phyloP scores from a whole-genome alignment of 2,113 vertebrate species.

The Choloepus hoffmanni region DNA sequence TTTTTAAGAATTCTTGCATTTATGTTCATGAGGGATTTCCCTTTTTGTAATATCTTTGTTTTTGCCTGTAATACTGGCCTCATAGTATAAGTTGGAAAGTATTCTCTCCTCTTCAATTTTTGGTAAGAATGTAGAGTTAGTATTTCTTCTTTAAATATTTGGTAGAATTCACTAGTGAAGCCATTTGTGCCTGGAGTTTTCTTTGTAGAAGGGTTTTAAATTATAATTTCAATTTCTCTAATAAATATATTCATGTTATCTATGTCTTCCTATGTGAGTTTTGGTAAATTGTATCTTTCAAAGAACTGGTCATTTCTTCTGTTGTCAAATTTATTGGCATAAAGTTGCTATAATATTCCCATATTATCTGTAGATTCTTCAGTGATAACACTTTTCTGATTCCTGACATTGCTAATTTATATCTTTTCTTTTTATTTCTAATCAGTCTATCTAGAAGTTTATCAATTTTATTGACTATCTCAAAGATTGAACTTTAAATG shows the following conservation, averaged over 20 bases:
- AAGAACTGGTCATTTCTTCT: background rate
- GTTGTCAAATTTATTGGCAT: background rate
- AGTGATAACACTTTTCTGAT: background rate
- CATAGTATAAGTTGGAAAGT: background rate
- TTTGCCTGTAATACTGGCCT: background rate
- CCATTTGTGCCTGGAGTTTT: background rate
- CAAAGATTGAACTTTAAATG: background rate
- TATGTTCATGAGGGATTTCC: background rate
- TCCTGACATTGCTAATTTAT: background rate
- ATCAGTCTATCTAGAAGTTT: background rate
- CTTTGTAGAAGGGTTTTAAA: constrained; percentile 26
- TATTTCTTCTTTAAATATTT: constrained; percentile 39
- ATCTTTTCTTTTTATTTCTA: background rate
- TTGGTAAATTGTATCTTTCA: constrained; percentile 21
- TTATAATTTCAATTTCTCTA: constrained; percentile 10
- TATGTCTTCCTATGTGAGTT: background rate
- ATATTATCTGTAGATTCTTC: background rate
- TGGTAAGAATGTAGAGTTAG: background rate
- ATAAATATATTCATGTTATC: background rate
- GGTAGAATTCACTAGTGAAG: background rate
- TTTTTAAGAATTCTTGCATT: background rate
- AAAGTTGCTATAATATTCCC: background rate
- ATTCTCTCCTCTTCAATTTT: background rate
- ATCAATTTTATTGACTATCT: background rate
- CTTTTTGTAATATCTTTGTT: background rate